Evolutionary conservation across 2,888 invertebrate genomes (phyloP).

Genomic region (Andrena fulva): DNA sequence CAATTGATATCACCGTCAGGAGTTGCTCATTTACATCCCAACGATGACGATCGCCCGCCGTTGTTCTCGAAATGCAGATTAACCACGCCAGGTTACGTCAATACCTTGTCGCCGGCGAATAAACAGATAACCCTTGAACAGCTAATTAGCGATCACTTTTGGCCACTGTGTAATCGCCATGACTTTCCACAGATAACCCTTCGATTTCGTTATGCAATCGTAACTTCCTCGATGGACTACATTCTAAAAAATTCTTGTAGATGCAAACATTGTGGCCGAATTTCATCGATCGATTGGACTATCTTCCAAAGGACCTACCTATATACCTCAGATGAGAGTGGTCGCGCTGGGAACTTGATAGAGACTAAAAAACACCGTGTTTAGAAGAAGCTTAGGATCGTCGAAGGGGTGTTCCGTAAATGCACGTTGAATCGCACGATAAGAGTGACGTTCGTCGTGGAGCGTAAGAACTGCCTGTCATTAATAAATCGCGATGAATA

Average conservation of each 20-base stretch:
- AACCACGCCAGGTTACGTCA: not conserved
- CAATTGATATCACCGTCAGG: not conserved
- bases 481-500: conserved; percentile 4
- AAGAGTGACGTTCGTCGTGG: not conserved
- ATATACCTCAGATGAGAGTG: no score
- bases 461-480: not conserved
- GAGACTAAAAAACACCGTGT: no score
- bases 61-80: not conserved
- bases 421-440: not conserved
- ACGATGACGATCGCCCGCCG: no score
- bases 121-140: not conserved
- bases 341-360: no score
- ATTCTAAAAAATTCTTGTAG: not conserved
- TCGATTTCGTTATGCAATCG: not conserved
- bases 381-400: no score
- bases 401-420: not conserved
- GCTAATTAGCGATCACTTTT: not conserved
- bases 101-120: not conserved
- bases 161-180: not conserved
- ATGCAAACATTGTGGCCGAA: no score
- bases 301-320: no score
- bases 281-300: no score
- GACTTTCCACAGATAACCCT: not conserved
- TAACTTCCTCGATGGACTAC: not conserved
- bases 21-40: not conserved